Evolutionary conservation across 2,888 invertebrate species (phyloP).

Genomic region (Catocala fraxini): DNA sequence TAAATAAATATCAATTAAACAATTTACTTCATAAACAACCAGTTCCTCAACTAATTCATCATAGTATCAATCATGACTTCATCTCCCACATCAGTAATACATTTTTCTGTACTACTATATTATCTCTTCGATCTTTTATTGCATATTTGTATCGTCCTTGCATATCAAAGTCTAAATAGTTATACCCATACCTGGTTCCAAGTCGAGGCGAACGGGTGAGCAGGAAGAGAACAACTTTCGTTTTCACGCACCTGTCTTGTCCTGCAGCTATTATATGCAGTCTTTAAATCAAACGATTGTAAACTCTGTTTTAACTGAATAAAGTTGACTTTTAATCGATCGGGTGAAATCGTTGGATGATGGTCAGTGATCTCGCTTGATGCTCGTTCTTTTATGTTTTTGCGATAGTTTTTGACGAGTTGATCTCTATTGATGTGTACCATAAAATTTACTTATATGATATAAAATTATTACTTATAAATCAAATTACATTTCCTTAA

Average conservation of each 20-base stretch:
- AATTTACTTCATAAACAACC: not conserved
- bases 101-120: slow-evolving; percentile 29
- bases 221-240: slow-evolving; percentile 88
- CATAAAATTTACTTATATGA: no score
- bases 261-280: slow-evolving; percentile 70
- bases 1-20: no score
- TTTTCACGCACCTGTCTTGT: slow-evolving; percentile 86
- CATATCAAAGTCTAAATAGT: slow-evolving; percentile 60
- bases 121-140: slow-evolving; percentile 48
- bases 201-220: slow-evolving; percentile 79
- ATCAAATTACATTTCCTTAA: no score
- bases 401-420: slow-evolving; percentile 21
- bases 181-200: slow-evolving; percentile 60
- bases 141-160: slow-evolving; percentile 54
- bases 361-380: slow-evolving; percentile 45
- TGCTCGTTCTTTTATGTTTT: slow-evolving; percentile 44
- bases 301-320: slow-evolving; percentile 47
- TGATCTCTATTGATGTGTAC: no score
- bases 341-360: slow-evolving; percentile 21
- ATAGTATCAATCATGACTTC: slow-evolving; percentile 10
- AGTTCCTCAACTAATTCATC: slow-evolving; percentile 10
- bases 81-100: slow-evolving; percentile 15
- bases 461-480: no score
- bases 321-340: slow-evolving; percentile 29
- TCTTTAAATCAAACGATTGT: slow-evolving; percentile 53